Conservation (phyloP, 53 echinoderm and acorn worm genomes). For the Echinometra lucunter region DNA sequence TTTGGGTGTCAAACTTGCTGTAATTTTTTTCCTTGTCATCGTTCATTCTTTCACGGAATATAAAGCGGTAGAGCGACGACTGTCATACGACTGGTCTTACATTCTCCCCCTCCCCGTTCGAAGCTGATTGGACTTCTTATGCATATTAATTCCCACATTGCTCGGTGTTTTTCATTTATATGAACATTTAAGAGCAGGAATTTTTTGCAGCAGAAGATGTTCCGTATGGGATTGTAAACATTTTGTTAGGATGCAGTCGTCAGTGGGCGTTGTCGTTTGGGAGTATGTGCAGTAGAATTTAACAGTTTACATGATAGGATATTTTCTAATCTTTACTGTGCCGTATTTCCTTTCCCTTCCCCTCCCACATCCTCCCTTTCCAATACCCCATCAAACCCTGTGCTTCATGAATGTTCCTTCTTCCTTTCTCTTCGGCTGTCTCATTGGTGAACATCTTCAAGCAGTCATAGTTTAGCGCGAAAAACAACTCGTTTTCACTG, state of each 20-base stretch:
- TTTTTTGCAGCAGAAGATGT: no score
- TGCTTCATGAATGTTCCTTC: background rate
- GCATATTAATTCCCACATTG: no score
- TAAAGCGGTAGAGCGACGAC: background rate
- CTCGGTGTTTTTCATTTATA: no score
- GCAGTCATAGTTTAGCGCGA: background rate
- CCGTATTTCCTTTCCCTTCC: background rate
- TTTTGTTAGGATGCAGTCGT: no score
- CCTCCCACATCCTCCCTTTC: background rate
- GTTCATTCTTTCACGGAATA: background rate
- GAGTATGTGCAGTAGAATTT: background rate
- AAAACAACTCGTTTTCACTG: background rate
- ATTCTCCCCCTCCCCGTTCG: background rate
- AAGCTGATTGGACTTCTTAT: no score
- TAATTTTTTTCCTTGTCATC: background rate
- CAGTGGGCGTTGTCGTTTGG: background rate
- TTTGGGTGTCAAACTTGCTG: background rate
- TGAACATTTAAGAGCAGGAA: background rate
- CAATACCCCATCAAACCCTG: background rate
- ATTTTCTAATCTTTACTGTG: no score
- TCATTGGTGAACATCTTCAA: background rate
- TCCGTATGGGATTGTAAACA: no score
- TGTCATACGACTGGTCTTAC: background rate
- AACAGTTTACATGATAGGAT: background rate
- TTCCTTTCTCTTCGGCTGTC: background rate